Percentiles rank a stretch among this genome's conserved stretches.
phyloP scores from a whole-genome alignment of 2,113 vertebrate genomes.

The Hirundichthys speculiger region DNA sequence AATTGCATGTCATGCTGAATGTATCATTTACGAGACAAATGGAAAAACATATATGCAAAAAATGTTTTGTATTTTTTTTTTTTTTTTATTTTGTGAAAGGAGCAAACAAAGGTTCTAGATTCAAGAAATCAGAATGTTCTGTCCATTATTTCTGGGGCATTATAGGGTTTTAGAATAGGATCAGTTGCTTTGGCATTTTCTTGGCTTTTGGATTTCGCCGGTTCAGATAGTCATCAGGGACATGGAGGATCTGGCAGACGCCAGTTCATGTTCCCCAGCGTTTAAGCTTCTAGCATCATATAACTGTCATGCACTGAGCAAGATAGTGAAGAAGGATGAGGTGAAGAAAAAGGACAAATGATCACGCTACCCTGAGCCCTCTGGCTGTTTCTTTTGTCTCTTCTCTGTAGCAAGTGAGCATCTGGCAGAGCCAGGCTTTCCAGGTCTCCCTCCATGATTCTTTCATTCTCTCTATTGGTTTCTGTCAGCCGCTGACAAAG shows the following conservation, averaged over 20 bases:
- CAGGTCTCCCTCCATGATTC: slow-evolving; percentile 32
- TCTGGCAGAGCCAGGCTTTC: slow-evolving; percentile 51
- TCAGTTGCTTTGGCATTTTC: slow-evolving; percentile 16
- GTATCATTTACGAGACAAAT: too few species aligned
- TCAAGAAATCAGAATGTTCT: too few species aligned
- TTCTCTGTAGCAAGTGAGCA: slow-evolving; percentile 43
- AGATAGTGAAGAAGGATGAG: slow-evolving; percentile 29
- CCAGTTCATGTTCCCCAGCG: slow-evolving; percentile 23
- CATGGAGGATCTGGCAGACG: not conserved
- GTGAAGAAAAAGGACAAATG: slow-evolving; percentile 23
- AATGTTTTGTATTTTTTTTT: too few species aligned
- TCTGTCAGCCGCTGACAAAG: slow-evolving; percentile 43
- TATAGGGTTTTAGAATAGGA: too few species aligned
- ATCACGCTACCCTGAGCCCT: slow-evolving; percentile 18
- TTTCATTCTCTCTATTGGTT: slow-evolving; percentile 36
- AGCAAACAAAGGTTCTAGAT: too few species aligned
- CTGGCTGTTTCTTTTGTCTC: slow-evolving; percentile 47
- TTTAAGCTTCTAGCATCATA: slow-evolving; percentile 22
- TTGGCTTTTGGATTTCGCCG: slow-evolving; percentile 26
- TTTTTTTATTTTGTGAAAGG: too few species aligned
- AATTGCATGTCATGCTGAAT: too few species aligned
- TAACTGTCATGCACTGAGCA: slow-evolving; percentile 27
- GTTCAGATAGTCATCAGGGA: not conserved
- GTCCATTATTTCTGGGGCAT: too few species aligned
- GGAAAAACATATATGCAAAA: too few species aligned